Base-by-base conservation (phyloP, 1,140 invertebrate genomes). In the Drosophila tropicalis region DNA sequence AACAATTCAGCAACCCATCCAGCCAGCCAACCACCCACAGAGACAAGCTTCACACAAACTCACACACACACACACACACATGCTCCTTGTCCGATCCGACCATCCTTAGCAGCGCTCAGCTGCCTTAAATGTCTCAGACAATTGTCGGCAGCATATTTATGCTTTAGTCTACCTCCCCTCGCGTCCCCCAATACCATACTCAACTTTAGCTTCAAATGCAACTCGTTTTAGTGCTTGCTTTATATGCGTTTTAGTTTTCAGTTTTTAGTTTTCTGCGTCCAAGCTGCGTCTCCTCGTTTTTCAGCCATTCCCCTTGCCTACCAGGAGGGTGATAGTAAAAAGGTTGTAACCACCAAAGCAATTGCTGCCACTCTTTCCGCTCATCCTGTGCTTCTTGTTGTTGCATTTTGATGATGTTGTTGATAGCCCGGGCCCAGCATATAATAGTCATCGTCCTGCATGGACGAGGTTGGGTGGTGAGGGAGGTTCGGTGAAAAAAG, bases 131-230 rank as follows among this genome's bases (percentile, higher is more conserved):
- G 70, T 85, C 73, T 81, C 81, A 85, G 81, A 81, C 83, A 87
- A 86, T 86, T 87, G 83, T 87, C 69, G 79, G 69, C 69, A 79
- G 75, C 83, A 86, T 86, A 87, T 86, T 87, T 86, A 83, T 89
- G 83, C 79, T 79, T 54, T 70, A 63, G 70, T 69, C 70, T 55
- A 67, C 44, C 70, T 69, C 62, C 44, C 47, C 15, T 19, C 62
- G 32, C 32, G 22, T 40, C 41, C 19, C 29, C 55, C 51, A 39
- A 19, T 34, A 9, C 22, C 51, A 67, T 29, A 55, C 47, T 34
- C 39, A 65, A 67, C 47, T 44, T 13, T 19, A 54, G 32, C 54
- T 66, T 19, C 56, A 34, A 58, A 36, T 62, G 25, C 36, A 65
- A 32, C 62, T 39, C 62, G 62, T 54, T 60, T 56, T 65, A 67